Evolutionary conservation across 2,888 invertebrate genomes (phyloP).

Genomic region (Scaptomyza cyrtandrae): DNA sequence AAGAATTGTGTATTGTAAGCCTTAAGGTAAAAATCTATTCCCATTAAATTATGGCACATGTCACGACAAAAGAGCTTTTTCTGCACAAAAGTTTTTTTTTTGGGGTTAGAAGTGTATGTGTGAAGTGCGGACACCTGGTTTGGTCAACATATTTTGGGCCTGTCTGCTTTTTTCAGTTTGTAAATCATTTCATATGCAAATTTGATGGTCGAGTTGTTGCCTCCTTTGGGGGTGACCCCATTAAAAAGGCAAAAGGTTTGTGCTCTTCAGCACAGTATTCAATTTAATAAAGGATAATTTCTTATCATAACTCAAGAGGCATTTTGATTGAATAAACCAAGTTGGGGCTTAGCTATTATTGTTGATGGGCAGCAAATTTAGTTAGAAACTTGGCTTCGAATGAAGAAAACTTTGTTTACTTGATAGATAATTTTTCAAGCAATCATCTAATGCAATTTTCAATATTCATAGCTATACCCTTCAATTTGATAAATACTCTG

Average conservation of each 20-base stretch:
- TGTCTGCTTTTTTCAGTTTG: constrained; percentile 45
- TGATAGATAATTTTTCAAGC: too few species aligned
- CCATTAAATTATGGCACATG: constrained; percentile 6
- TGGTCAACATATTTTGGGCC: constrained; percentile 40
- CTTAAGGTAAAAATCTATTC: constrained; percentile 1
- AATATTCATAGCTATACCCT: background rate
- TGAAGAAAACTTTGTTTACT: too few species aligned
- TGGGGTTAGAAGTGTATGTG: constrained; percentile 35
- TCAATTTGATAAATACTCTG: background rate
- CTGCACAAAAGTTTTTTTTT: constrained; percentile 20
- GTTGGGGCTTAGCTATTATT: constrained; percentile 1
- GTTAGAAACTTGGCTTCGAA: background rate
- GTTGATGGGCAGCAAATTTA: background rate
- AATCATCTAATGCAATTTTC: too few species aligned
- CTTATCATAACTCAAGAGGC: constrained; percentile 32
- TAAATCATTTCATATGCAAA: constrained; percentile 51
- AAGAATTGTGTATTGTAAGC: constrained; percentile 4
- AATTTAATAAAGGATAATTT: constrained; percentile 56
- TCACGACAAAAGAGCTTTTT: constrained; percentile 5
- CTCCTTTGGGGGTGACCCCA: constrained; percentile 18
- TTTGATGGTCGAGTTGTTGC: constrained; percentile 32
- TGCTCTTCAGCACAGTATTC: constrained; percentile 21
- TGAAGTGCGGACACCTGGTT: constrained; percentile 55
- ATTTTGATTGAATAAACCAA: constrained; percentile 49
- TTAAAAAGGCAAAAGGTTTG: constrained; percentile 10